phyloP scores from a whole-genome alignment of 1,140 invertebrate species.

The Aphidius gifuensis region DNA sequence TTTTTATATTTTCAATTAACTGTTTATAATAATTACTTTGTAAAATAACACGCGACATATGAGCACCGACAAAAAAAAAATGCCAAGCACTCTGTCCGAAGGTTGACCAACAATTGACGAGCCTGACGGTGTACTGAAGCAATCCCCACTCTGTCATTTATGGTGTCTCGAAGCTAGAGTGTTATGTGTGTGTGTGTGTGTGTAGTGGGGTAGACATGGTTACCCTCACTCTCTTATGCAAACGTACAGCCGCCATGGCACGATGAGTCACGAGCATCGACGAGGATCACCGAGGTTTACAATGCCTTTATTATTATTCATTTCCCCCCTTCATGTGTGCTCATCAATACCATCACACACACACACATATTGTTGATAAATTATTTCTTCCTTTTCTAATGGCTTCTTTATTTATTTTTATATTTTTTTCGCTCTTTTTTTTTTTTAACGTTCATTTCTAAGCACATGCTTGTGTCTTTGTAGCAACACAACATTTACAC shows the following conservation, averaged over 20 bases:
- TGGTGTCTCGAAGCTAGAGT: neutral
- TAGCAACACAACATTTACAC: no score
- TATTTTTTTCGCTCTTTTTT: no score
- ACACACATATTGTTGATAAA: no score
- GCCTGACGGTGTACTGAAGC: constrained; percentile 15
- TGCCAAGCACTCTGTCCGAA: constrained; percentile 35
- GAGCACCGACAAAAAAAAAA: constrained; percentile 18
- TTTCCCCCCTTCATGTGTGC: no score
- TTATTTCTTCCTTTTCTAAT: no score
- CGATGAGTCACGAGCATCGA: neutral
- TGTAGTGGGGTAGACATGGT: neutral
- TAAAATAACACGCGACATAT: constrained; percentile 22
- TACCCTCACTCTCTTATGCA: neutral
- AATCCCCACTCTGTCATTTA: constrained; percentile 13
- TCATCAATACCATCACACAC: no score
- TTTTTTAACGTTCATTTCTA: no score
- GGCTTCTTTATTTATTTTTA: no score
- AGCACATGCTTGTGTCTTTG: no score
- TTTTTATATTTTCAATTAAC: no score
- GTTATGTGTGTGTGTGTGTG: neutral
- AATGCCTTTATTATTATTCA: neutral
- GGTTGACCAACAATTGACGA: constrained; percentile 42
- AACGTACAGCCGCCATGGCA: constrained; percentile 2
- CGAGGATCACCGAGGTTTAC: neutral
- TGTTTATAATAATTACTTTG: neutral